A percentile compares a stretch with the other conserved stretches of the same genome.
These are phyloP conservation scores for Rhinolophus ferrumequinum DNA, from an alignment of 2,113 vertebrate species.

Conservation along the genomic window DNA sequence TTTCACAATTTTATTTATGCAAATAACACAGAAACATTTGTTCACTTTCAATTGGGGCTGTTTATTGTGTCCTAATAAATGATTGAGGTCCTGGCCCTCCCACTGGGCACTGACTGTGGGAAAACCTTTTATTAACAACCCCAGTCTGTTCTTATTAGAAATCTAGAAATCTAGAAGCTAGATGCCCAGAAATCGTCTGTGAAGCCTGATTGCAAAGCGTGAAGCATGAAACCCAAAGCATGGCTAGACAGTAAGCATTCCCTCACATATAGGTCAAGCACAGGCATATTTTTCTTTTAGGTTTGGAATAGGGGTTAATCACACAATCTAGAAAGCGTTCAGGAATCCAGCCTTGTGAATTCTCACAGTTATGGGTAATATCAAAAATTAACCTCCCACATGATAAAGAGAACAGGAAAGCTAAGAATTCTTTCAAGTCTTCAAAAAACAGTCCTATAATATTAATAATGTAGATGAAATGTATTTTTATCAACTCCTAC, in stretches of 20 bases:
- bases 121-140: background rate
- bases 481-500: conserved; percentile 74
- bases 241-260: background rate
- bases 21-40: background rate
- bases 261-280: background rate
- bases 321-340: background rate
- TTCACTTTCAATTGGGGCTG: background rate
- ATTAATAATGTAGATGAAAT: conserved; percentile 68
- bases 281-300: background rate
- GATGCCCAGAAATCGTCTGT: background rate
- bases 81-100: background rate
- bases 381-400: conserved; percentile 55
- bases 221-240: background rate
- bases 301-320: conserved; percentile 22
- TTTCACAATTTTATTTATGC: background rate
- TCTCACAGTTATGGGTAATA: background rate
- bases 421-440: conserved; percentile 48
- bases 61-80: background rate
- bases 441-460: conserved; percentile 51
- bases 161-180: background rate
- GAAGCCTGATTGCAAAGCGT: background rate
- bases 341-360: background rate
- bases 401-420: conserved; percentile 53
- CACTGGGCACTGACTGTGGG: background rate
- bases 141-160: background rate